Evolutionary conservation across 2,888 invertebrate species (phyloP), one percentile per base, ranked within the genome.

Genomic region (Camptogramma bilineatum): DNA sequence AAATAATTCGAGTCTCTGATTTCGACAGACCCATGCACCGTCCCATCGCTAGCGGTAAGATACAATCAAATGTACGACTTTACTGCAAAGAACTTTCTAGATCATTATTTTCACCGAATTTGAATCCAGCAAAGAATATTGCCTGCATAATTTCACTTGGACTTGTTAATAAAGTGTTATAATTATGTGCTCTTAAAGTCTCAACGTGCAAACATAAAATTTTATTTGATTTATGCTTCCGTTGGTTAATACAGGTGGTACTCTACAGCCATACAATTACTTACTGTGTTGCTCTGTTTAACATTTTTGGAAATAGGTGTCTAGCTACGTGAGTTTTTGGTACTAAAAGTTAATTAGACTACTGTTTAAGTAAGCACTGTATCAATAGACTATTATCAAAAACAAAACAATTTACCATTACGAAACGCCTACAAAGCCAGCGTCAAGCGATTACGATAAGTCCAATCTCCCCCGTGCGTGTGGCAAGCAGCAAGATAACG

Each of bases 31-130:
- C 31, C 18, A 10, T 8, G 48, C 48, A 17, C 21, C 8, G 46
- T 55, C 59, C n/a, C 64, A 55, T 52, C 52, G 16, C 52, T 52
- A 56, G 51, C 18, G 24, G 80, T 78, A 80, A 85, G 85, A 87
- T 87, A 87, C 82, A 82, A 87, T 87, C 87, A 85, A 85, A 84
- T 80, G 81, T 80, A 84, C 48, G 59, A 46, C 80, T 82, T 79
- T 77, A 77, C 76, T 80, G 79, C 76, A 80, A 76, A 81, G 76
- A 83, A 89, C 89, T 90, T 90, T 89, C 89, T 89, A 89, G 88
- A 86, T 73, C 76, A 84, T 84, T 83, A 81, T 80, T 81, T 82
- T 61, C 60, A n/a, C 48, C 48, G 52, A 65, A 60, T 61, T 48
- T 50, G 48, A 65, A 56, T 64, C 51, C 64, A 28, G 54, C 51